Evolutionary conservation across 2,888 invertebrate species (phyloP).

Genomic region (Scelioninae gen. 2): DNA sequence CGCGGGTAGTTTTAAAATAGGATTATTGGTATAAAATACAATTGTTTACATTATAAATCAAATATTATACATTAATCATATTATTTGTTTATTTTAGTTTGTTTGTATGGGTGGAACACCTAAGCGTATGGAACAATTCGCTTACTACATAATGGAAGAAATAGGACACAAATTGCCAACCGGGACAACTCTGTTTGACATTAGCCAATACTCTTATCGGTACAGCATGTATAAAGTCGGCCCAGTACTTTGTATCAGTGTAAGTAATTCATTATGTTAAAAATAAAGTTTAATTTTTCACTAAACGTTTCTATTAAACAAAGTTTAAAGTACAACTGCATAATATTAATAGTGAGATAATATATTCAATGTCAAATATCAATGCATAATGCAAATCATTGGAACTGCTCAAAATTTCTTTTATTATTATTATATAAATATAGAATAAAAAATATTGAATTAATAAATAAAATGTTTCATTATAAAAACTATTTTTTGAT

Average conservation of each 20-base stretch:
- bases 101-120: constrained; percentile 98
- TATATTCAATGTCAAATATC: not conserved
- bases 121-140: constrained; percentile 94
- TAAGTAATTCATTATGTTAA: constrained; percentile 74
- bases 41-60: too few relatives aligned
- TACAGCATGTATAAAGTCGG: constrained; percentile 98
- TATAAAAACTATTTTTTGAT: too few relatives aligned
- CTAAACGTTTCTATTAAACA: not conserved
- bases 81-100: constrained; percentile 79
- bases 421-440: too few relatives aligned
- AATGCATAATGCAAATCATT: not conserved
- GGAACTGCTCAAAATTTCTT: too few relatives aligned
- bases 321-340: constrained; percentile 1
- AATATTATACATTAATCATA: not conserved
- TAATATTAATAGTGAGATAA: not conserved
- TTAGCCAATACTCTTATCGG: constrained; percentile 93
- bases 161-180: constrained; percentile 92
- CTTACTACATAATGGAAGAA: constrained; percentile 92
- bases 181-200: constrained; percentile 90
- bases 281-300: constrained; percentile 6
- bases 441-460: too few relatives aligned
- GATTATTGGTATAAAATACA: too few relatives aligned
- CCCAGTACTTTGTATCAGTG: constrained; percentile 89
- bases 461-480: too few relatives aligned
- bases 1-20: too few relatives aligned